Percentiles rank a stretch among this genome's conserved stretches.
These are phyloP conservation scores for Macaria notata DNA, from an alignment of 2,888 invertebrate genomes.

Conservation along the genomic window DNA sequence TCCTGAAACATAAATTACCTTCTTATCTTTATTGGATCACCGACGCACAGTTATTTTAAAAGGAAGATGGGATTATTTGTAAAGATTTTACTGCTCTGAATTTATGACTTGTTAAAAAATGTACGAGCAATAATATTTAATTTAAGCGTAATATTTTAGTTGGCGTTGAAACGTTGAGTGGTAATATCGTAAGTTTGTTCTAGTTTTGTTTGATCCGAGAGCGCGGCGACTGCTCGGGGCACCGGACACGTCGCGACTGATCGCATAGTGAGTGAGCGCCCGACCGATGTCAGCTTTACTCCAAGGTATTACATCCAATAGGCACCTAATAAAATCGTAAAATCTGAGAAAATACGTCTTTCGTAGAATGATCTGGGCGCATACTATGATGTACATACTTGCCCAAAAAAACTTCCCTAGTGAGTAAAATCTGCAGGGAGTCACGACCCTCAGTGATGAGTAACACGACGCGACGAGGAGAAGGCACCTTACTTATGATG, in stretches of 20 bases:
- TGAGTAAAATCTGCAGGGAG: too few relatives aligned
- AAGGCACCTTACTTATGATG: too few relatives aligned
- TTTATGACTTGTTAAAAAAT: conserved; percentile 21
- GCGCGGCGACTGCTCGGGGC: conserved; percentile 6
- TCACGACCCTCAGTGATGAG: too few relatives aligned
- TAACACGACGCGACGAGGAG: too few relatives aligned
- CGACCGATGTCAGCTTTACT: too few relatives aligned
- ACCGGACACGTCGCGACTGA: conserved; percentile 14
- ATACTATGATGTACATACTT: too few relatives aligned
- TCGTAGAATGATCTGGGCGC: too few relatives aligned
- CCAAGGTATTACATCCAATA: too few relatives aligned
- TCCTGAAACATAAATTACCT: conserved; percentile 18
- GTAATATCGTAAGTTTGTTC: conserved; percentile 5
- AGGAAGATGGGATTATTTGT: conserved; percentile 14
- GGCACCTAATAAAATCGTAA: too few relatives aligned
- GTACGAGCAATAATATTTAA: conserved; percentile 18
- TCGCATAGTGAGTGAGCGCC: conserved; percentile 2
- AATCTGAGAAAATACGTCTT: too few relatives aligned
- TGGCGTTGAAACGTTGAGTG: conserved; percentile 15
- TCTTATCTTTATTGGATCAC: conserved; percentile 17
- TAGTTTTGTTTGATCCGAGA: conserved; percentile 1
- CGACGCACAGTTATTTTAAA: conserved; percentile 16
- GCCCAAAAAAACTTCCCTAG: too few relatives aligned
- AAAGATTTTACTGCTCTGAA: conserved; percentile 9
- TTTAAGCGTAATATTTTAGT: conserved; percentile 11